Base-by-base conservation (phyloP, 2,797 vertebrate species). In the Erithacus rubecula region DNA sequence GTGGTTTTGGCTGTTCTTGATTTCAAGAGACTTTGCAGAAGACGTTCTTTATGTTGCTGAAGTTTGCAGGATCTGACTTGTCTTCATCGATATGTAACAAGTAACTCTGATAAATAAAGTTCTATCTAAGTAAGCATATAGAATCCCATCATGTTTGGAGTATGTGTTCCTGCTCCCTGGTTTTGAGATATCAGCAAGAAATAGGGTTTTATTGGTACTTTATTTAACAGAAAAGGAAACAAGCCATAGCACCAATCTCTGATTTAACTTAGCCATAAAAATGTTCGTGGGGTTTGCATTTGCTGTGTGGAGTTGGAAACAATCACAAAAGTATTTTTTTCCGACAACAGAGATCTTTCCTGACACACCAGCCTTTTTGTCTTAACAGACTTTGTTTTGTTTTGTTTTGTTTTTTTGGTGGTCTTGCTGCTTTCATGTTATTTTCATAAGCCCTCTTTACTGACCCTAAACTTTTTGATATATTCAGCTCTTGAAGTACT, bases 391-490 rank as follows among this genome's bases (percentile, higher is more conserved):
- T 5, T 58, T 74, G 74, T 36, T 65, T 46, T 60, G n/a, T n/a
- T n/a, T n/a, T n/a, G n/a, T n/a, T n/a, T n/a, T n/a, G n/a, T n/a
- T 83, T 67, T 47, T 60, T 83, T 89, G 77, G 62, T 75, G 46
- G 39, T 90, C 53, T 83, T 81, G n/a, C 26, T 89, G 78, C 84
- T 95, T 93, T 95, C 56, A 69, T 91, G 89, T 91, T 93, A 65
- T 85, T 94, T 96, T 95, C 29, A 90, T 77, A 93, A 93, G 51
- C 23, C 64, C 30, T 95, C 87, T 95, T 89, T 94, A 71, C 84
- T 89, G 87, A 90, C 71, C 70, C 34, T 39, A 71, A 94, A 83
- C 18, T 86, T 94, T 79, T 80, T 87, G 11, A 89, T 93, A 70
- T 56, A 81, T 90, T 83, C 89, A 87, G 64, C 53, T 92, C 89